A percentile compares a stretch with the other conserved stretches of the same genome.
Evolutionary conservation across 2,888 invertebrate genomes (phyloP).

Genomic region (Venusia cambrica): DNA sequence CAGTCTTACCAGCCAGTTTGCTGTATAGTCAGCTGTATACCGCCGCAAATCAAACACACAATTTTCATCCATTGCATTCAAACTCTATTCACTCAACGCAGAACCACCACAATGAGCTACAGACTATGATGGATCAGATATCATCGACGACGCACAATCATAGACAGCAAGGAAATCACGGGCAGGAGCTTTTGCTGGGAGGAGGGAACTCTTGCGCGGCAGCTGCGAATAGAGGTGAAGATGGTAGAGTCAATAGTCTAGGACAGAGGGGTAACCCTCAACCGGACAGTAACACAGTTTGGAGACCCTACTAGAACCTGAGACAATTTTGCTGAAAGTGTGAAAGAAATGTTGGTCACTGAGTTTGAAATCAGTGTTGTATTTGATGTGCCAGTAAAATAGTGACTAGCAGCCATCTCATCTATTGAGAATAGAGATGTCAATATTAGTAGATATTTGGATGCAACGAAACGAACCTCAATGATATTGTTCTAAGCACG

Average conservation of each 20-base stretch:
- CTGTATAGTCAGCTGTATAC: conserved; percentile 92
- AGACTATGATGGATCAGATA: conserved; percentile 89
- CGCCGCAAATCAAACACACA: conserved; percentile 87
- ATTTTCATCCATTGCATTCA: conserved; percentile 85
- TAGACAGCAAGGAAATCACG: conserved; percentile 67
- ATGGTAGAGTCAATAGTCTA: conserved; percentile 78
- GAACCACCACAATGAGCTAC: conserved; percentile 85
- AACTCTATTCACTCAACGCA: conserved; percentile 83
- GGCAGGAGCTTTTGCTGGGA: conserved; percentile 74
- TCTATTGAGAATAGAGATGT: conserved; percentile 39
- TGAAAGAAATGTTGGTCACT: too few relatives aligned
- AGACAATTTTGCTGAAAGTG: neutral
- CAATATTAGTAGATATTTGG: conserved; percentile 30
- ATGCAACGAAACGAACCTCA: conserved; percentile 61
- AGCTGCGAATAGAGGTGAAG: conserved; percentile 80
- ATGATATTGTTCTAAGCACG: conserved; percentile 42
- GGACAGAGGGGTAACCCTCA: conserved; percentile 83
- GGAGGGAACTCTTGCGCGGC: conserved; percentile 81
- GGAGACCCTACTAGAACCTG: conserved; percentile 86
- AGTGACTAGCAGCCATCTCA: conserved; percentile 19
- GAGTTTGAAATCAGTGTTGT: conserved; percentile 5
- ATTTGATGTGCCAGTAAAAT: conserved; percentile 13
- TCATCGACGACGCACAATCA: conserved; percentile 83
- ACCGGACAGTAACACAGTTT: conserved; percentile 85
- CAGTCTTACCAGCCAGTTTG: conserved; percentile 90